Evolutionary conservation across 2,888 invertebrate genomes (phyloP).

Genomic region (Acanthococcus lagerstroemiae): DNA sequence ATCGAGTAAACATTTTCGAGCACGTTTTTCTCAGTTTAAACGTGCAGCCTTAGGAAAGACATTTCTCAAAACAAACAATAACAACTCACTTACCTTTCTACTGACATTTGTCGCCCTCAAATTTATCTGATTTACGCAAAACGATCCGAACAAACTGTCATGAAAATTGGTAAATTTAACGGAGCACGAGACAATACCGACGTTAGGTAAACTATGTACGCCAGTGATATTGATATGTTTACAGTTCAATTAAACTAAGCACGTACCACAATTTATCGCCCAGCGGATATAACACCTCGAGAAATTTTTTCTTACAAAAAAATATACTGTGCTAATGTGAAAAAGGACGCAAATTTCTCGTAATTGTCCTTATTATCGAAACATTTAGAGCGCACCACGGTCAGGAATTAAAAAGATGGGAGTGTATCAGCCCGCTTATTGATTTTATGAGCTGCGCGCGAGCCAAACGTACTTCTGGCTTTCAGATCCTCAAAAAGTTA

Average conservation of each 20-base stretch:
- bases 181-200: no score
- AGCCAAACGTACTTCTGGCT: background rate
- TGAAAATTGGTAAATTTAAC: no score
- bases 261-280: no score
- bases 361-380: slow-evolving; percentile 8
- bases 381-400: slow-evolving; percentile 10
- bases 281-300: no score
- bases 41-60: no score
- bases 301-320: background rate
- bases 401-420: slow-evolving; percentile 5
- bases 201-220: no score
- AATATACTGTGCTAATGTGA: background rate
- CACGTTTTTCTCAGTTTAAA: no score
- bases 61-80: no score
- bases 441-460: slow-evolving; percentile 6
- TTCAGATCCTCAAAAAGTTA: background rate
- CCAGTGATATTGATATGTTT: no score
- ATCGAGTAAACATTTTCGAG: no score
- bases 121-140: background rate
- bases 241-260: no score
- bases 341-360: slow-evolving; percentile 9
- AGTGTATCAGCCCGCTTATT: slow-evolving; percentile 5
- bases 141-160: no score
- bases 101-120: slow-evolving; percentile 16
- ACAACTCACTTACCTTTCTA: slow-evolving; percentile 16